Evolutionary conservation across 2,797 vertebrate genomes (phyloP), one percentile per base, ranked within the genome.

Genomic region (Tamandua tetradactyla): DNA sequence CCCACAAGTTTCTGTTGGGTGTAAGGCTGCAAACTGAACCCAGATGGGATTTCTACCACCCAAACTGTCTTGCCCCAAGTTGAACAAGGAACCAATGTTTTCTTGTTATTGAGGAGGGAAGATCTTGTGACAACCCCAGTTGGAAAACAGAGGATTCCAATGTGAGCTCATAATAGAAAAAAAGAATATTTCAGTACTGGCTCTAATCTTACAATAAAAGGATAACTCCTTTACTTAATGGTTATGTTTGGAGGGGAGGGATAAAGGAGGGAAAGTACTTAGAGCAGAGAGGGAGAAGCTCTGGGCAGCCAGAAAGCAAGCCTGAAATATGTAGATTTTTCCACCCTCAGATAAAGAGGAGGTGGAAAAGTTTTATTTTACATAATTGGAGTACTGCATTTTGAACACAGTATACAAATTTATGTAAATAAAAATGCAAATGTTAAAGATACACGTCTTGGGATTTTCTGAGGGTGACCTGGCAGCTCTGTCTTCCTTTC

Each of bases 401-500:
- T 92, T 78, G 87, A 90, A 91, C 61, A 49, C 37, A 89, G 52
- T 90, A 79, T 64, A 88, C 68, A 95, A 84, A 96, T 92, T 87
- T 95, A 95, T 95, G 97, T 78, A 97, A 97, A 97, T 94, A 59
- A 71, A 74, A 93, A 90, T 89, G 81, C 87, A 95, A 95, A 96
- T 95, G 47, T 89, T 89, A 83, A 93, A 95, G 95, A 81, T 96
- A 57, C 40, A 61, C 44, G 37, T 89, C 90, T 88, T 92, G 94
- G 94, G 87, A 92, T 92, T 95, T 96, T 82, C 92, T 83, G 69
- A 64, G 61, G 78, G 88, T 81, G 72, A 68, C 88, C 92, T 74
- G 20, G 93, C 40, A 92, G 82, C 74, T 95, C 59, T 42, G 7
- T 71, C 87, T 90, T 87, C 61, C 64, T 93, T 69, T 40, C 40